These are phyloP conservation scores for Listronotus oregonensis DNA, from an alignment of 1,140 invertebrate species.

Conservation along the genomic window DNA sequence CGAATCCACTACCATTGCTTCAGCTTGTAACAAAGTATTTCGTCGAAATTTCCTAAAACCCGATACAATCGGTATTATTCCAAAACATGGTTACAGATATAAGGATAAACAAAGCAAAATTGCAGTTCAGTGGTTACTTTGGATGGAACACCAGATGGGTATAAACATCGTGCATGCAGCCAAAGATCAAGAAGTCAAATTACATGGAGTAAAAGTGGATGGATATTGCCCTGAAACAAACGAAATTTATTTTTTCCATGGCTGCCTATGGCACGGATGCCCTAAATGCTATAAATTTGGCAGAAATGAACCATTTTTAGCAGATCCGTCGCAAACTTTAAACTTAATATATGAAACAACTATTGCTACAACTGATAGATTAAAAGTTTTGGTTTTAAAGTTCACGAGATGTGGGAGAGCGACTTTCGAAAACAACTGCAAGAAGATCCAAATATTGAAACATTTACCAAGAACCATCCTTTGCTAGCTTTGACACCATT, in stretches of 20 bases:
- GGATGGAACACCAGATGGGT: not conserved
- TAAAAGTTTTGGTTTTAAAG: too few species aligned
- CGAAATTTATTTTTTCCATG: not conserved
- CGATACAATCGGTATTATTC: constrained; percentile 29
- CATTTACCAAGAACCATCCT: too few species aligned
- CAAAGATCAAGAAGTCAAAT: not conserved
- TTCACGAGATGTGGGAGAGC: too few species aligned
- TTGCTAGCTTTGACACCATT: too few species aligned
- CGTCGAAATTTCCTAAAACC: constrained; percentile 29
- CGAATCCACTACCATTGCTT: constrained; percentile 25
- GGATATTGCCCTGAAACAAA: not conserved
- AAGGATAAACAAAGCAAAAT: constrained; percentile 10
- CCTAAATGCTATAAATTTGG: not conserved
- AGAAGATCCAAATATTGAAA: too few species aligned
- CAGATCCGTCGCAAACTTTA: not conserved
- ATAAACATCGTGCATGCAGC: constrained; percentile 22
- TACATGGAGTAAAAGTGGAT: not conserved
- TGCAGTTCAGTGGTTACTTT: not conserved
- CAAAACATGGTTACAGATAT: not conserved
- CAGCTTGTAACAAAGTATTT: constrained; percentile 20
- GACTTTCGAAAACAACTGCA: too few species aligned
- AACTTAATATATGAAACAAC: not conserved
- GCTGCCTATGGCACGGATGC: not conserved
- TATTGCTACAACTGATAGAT: too few species aligned
- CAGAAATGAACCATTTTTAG: not conserved